A percentile compares a stretch with the other conserved stretches of the same genome.
phyloP scores from a whole-genome alignment of 1,140 invertebrate species.

The Panulirus ornatus region DNA sequence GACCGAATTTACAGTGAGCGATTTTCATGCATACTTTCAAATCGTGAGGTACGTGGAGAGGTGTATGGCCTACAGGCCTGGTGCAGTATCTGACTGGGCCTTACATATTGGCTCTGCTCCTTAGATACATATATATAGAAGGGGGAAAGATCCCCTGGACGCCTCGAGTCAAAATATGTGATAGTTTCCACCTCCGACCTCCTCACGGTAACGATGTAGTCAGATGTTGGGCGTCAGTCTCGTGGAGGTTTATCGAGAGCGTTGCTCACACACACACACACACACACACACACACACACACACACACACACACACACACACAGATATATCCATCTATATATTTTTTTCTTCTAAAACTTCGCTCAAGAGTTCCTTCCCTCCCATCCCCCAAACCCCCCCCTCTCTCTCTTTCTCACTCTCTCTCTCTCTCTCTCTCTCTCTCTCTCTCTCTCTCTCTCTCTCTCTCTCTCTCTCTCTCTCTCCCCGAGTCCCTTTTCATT shows the following conservation, averaged over 20 bases:
- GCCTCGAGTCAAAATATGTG: background rate
- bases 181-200: background rate
- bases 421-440: background rate
- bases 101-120: background rate
- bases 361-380: background rate
- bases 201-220: background rate
- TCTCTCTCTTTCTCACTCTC: background rate
- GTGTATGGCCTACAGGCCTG: no score
- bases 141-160: background rate
- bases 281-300: no score
- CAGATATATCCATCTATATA: background rate
- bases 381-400: background rate
- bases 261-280: no score
- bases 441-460: background rate
- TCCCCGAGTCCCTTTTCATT: no score
- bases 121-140: background rate
- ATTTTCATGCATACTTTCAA: no score
- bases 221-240: background rate
- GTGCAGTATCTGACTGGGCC: no score
- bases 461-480: background rate
- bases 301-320: background rate
- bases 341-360: background rate
- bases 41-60: no score
- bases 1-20: no score
- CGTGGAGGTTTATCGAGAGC: conserved; percentile 5